phyloP scores from a whole-genome alignment of 2,888 invertebrate species.

The Oxyscelio sp. region DNA sequence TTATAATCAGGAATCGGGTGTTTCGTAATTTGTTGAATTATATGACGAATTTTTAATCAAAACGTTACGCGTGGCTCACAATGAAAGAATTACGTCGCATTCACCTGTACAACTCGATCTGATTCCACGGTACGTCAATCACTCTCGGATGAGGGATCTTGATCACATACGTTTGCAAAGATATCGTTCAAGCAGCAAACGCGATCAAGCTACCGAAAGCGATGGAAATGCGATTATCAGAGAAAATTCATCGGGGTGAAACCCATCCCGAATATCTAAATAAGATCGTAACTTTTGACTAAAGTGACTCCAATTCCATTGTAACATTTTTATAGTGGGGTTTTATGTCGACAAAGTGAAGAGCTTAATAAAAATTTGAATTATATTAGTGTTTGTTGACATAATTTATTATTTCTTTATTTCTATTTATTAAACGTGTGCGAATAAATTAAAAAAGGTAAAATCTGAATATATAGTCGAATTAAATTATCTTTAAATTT shows the following conservation, averaged over 20 bases:
- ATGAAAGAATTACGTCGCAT: constrained; percentile 43
- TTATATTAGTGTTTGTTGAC: too few species aligned
- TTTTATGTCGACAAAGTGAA: too few species aligned
- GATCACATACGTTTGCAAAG: constrained; percentile 47
- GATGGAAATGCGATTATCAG: constrained; percentile 67
- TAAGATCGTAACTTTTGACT: constrained; percentile 64
- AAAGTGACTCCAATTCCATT: too few species aligned
- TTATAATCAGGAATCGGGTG: background rate
- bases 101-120: constrained; percentile 63
- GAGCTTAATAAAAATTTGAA: too few species aligned
- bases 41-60: constrained; percentile 14
- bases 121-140: constrained; percentile 70
- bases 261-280: constrained; percentile 16
- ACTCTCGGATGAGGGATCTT: constrained; percentile 62
- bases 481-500: too few species aligned
- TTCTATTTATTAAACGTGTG: too few species aligned
- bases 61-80: constrained; percentile 30
- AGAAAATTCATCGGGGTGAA: constrained; percentile 55
- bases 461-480: too few species aligned
- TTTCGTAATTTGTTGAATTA: constrained; percentile 7
- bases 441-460: too few species aligned
- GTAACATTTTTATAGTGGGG: too few species aligned
- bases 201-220: constrained; percentile 62
- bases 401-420: too few species aligned
- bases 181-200: constrained; percentile 63